Conservation (phyloP, 2,888 invertebrate genomes). For the Nebria brevicollis region DNA sequence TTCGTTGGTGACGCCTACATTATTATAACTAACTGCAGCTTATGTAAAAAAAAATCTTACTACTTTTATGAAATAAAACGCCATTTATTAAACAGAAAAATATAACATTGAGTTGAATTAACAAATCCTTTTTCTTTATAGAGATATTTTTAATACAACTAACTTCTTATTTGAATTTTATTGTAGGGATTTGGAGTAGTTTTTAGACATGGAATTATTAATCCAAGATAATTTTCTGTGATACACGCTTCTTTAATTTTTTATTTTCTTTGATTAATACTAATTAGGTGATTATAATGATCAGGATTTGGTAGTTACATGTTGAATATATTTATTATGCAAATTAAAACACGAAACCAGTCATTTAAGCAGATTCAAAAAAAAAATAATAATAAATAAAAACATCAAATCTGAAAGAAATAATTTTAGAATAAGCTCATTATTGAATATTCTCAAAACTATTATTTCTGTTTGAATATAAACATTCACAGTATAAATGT, state of each 20-base stretch:
- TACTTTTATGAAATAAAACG: too few species aligned
- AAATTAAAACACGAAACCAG: not conserved
- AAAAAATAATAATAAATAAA: too few species aligned
- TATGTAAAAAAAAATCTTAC: too few species aligned
- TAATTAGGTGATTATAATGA: not conserved
- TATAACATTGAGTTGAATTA: constrained; percentile 16
- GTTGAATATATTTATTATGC: not conserved
- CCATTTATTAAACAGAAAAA: not conserved
- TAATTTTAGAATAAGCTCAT: too few species aligned
- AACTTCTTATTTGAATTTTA: constrained; percentile 15
- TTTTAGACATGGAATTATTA: constrained; percentile 31
- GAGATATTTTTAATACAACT: constrained; percentile 4
- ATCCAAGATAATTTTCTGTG: constrained; percentile 43
- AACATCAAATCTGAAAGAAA: too few species aligned
- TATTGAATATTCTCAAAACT: too few species aligned
- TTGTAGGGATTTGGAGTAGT: constrained; percentile 34
- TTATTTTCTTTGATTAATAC: constrained; percentile 28
- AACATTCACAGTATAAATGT: too few species aligned
- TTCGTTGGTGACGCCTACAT: too few species aligned
- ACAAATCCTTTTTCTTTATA: constrained; percentile 6
- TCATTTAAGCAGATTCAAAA: too few species aligned
- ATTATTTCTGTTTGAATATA: too few species aligned
- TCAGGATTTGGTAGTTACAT: not conserved
- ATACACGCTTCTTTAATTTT: constrained; percentile 18
- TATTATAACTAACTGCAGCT: too few species aligned